phyloP scores from a whole-genome alignment of 1,140 invertebrate species.

The Scaptomyza montana region DNA sequence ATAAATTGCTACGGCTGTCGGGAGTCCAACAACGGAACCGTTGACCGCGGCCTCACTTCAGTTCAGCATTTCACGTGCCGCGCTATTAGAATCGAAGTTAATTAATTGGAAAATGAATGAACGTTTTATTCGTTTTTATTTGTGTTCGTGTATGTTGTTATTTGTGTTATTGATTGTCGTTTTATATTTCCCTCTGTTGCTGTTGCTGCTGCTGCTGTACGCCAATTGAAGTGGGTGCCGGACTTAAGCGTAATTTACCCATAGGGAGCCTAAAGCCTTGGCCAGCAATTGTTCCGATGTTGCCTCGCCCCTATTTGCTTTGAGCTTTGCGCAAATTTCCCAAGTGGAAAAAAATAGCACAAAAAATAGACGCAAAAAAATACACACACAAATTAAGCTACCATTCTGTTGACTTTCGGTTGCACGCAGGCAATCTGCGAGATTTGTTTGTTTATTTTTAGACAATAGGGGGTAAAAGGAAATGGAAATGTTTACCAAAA shows the following conservation, averaged over 20 bases:
- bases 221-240: slow-evolving; percentile 15
- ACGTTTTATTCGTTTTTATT: slow-evolving; percentile 38
- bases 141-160: neutral
- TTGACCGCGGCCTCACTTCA: slow-evolving; percentile 19
- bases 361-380: slow-evolving; percentile 12
- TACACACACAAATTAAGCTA: slow-evolving; percentile 28
- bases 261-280: neutral
- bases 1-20: slow-evolving; percentile 50
- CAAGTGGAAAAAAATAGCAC: slow-evolving; percentile 15
- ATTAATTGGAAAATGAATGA: slow-evolving; percentile 77
- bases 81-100: slow-evolving; percentile 67
- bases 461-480: slow-evolving; percentile 17
- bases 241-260: slow-evolving; percentile 22
- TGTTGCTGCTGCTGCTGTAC: neutral
- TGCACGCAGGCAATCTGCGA: slow-evolving; percentile 26
- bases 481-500: slow-evolving; percentile 30
- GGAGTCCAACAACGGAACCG: neutral
- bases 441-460: slow-evolving; percentile 46
- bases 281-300: slow-evolving; percentile 3
- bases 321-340: slow-evolving; percentile 11
- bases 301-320: slow-evolving; percentile 14
- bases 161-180: slow-evolving; percentile 3
- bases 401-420: slow-evolving; percentile 33
- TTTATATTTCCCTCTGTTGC: neutral
- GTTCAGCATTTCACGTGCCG: slow-evolving; percentile 16